These are phyloP conservation scores for Drosophila siamana DNA, from an alignment of 2,888 invertebrate species.

Conservation along the genomic window DNA sequence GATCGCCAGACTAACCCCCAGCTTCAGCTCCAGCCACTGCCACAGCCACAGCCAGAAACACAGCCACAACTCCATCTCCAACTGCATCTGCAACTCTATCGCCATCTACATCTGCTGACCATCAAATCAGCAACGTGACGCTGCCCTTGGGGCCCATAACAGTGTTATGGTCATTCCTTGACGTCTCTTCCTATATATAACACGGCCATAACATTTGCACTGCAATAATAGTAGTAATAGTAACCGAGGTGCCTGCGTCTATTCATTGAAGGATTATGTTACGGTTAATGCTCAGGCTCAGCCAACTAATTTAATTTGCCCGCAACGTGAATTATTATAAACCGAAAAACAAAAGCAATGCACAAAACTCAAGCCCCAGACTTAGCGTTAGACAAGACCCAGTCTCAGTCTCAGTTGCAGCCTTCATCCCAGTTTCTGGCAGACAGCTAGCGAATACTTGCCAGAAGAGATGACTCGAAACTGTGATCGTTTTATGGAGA, in stretches of 20 bases:
- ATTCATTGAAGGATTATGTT: conserved; percentile 79
- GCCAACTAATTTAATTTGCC: conserved; percentile 79
- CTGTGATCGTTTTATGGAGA: conserved; percentile 21
- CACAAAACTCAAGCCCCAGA: conserved; percentile 24
- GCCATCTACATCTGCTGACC: conserved; percentile 52
- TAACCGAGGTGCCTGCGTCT: conserved; percentile 36
- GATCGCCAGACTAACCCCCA: conserved; percentile 53
- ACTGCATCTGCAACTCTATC: conserved; percentile 28
- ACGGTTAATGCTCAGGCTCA: conserved; percentile 61
- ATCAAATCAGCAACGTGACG: conserved; percentile 80
- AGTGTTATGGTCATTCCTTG: conserved; percentile 52
- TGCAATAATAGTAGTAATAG: conserved; percentile 78
- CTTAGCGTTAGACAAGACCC: conserved; percentile 20
- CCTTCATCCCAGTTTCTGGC: not conserved
- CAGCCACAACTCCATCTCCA: conserved; percentile 30
- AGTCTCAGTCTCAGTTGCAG: not conserved
- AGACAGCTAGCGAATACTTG: conserved; percentile 18
- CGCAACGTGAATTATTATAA: conserved; percentile 63
- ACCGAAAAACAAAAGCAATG: conserved; percentile 40
- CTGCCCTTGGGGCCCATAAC: conserved; percentile 73
- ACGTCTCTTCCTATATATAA: conserved; percentile 43
- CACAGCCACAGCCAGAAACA: no score
- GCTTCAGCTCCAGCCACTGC: conserved; percentile 13
- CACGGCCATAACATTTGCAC: conserved; percentile 81
- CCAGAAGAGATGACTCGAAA: conserved; percentile 37